Conservation (phyloP, 1,140 invertebrate species). For the Pteromalus puparum region DNA sequence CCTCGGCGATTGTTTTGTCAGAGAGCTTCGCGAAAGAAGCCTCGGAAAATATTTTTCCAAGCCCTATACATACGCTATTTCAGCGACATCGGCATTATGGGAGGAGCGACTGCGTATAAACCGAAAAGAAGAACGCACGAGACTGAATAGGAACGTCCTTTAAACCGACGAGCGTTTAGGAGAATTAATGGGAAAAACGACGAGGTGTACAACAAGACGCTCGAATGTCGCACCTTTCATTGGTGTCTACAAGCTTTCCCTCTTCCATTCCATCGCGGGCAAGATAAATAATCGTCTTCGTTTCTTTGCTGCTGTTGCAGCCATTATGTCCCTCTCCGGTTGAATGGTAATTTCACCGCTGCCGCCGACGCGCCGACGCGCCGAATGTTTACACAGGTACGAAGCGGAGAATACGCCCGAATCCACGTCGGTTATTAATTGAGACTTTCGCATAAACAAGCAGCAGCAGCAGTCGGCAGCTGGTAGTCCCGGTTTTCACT, state of each 20-base stretch:
- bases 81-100: background rate
- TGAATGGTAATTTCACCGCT: background rate
- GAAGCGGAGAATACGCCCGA: background rate
- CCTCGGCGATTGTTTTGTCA: slow-evolving; percentile 7
- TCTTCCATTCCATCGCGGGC: too few species aligned
- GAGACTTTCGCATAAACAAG: slow-evolving; percentile 21
- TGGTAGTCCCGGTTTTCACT: background rate
- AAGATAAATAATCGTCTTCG: slow-evolving; percentile 31
- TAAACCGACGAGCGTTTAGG: background rate
- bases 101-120: background rate
- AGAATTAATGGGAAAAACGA: slow-evolving; percentile 33
- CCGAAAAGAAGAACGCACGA: background rate
- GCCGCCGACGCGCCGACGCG: background rate
- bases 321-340: background rate
- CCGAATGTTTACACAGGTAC: slow-evolving; percentile 14
- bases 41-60: slow-evolving; percentile 45
- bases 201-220: slow-evolving; percentile 18
- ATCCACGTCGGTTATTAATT: slow-evolving; percentile 15
- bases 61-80: background rate
- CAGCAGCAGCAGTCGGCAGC: background rate
- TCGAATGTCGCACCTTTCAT: slow-evolving; percentile 33
- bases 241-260: background rate
- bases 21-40: background rate
- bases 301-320: too few species aligned
- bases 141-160: background rate